Evolutionary conservation across 2,797 vertebrate genomes (phyloP), one percentile per base, ranked within the genome.

Genomic region (Acipenser oxyrinchus): DNA sequence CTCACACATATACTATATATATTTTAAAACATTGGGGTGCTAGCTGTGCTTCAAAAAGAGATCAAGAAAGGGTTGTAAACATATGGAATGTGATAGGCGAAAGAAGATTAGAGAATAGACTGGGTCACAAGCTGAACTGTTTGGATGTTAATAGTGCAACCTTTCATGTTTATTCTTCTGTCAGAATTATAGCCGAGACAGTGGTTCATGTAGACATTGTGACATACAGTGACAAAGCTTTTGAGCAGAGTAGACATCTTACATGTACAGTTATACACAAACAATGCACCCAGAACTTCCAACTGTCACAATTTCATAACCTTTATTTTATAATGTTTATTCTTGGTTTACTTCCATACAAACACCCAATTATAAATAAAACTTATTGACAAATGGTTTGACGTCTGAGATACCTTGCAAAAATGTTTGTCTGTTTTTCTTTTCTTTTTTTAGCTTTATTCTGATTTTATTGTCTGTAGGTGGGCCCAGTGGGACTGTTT

Each of bases 1-100:
- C 59, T 59, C 66, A 73, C 62, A 64, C 76, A 71, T 79, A 75
- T 74, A 70, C 68, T 73, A 68, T 69, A 66, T 66, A 66, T 72
- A 55, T 60, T 37, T 37, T 37, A 37, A 37, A 37, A 37, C 23
- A 37, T 37, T 37, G 23, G 23, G 23, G 4, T 37, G 23, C 23
- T 37, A 3, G 23, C 23, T 37, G 23, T 37, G 23, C 23, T 37
- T 37, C 23, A 37, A 37, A 18, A 18, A 18, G 15, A 18, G 15
- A 18, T 18, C 1, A 18, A 18, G 15, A 37, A 37, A 37, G 23
- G 23, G 23, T 37, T 37, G 23, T 37, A 37, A 37, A 37, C 23
- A 37, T 37, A 37, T 37, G 23, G 23, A 37, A 37, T 2, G 23
- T 37, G 23, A 37, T 37, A 37, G 23, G 23, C 23, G 23, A 37